Evolutionary conservation across 2,797 vertebrate genomes (phyloP).

Genomic region (Falco novaeseelandiae): DNA sequence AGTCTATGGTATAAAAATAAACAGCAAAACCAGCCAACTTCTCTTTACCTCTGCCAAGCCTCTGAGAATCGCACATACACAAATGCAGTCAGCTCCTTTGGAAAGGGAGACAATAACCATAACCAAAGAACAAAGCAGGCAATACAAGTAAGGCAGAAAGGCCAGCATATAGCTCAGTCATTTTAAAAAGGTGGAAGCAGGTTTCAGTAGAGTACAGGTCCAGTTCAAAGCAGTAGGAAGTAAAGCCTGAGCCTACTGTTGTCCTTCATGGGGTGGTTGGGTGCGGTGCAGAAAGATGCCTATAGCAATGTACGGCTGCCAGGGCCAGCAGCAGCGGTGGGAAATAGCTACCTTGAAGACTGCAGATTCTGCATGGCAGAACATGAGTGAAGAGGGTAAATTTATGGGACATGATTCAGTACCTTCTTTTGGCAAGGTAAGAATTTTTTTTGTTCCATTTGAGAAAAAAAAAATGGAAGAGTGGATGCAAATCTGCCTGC

Average conservation of each 20-base stretch:
- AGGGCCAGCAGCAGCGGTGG: background rate
- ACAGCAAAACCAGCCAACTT: background rate
- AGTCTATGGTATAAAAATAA: background rate
- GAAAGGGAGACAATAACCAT: background rate
- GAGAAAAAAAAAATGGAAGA: rapidly evolving
- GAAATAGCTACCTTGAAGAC: background rate
- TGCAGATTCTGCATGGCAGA: background rate
- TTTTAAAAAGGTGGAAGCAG: background rate
- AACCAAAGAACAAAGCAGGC: background rate
- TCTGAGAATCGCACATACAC: background rate
- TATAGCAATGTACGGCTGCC: background rate
- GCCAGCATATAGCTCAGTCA: background rate
- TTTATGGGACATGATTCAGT: background rate
- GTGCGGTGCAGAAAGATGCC: background rate
- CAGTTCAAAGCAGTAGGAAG: background rate
- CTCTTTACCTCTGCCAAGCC: background rate
- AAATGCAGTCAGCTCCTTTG: background rate
- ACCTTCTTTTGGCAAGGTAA: background rate
- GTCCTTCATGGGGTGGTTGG: background rate
- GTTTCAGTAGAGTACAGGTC: background rate
- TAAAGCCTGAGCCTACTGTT: background rate
- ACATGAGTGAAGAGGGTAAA: background rate
- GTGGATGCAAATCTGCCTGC: background rate
- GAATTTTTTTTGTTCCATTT: background rate
- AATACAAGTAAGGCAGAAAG: background rate